These are phyloP conservation scores for Phyllotis vaccarum DNA, from an alignment of 2,797 vertebrate genomes.

Conservation along the genomic window DNA sequence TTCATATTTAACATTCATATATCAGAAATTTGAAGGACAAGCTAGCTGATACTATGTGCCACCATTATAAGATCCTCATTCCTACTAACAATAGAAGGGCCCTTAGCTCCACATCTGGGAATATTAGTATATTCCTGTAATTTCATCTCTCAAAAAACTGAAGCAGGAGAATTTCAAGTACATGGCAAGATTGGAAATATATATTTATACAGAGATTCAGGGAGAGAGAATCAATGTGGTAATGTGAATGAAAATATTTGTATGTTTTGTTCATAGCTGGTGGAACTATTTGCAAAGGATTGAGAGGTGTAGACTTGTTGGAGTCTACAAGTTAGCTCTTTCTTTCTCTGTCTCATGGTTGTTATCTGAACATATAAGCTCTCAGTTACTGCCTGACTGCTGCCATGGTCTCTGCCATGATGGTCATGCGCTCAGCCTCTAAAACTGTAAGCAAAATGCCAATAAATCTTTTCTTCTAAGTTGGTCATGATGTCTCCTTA, in stretches of 20 bases:
- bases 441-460: background rate
- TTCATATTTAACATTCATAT: background rate
- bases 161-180: background rate
- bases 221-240: background rate
- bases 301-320: background rate
- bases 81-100: background rate
- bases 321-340: background rate
- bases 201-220: background rate
- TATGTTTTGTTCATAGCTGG: background rate
- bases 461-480: background rate
- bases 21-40: background rate
- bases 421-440: background rate
- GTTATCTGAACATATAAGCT: background rate
- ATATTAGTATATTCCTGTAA: no score
- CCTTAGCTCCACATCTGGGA: background rate
- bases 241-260: background rate
- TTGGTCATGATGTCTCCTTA: background rate
- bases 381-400: background rate
- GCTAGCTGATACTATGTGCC: background rate
- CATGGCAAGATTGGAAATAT: background rate
- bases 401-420: background rate
- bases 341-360: background rate
- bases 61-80: conserved; percentile 9
- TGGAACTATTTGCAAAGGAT: background rate
- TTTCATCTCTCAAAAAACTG: no score